These are phyloP conservation scores for Karalla daura DNA, from an alignment of 2,797 vertebrate genomes.

Conservation along the genomic window DNA sequence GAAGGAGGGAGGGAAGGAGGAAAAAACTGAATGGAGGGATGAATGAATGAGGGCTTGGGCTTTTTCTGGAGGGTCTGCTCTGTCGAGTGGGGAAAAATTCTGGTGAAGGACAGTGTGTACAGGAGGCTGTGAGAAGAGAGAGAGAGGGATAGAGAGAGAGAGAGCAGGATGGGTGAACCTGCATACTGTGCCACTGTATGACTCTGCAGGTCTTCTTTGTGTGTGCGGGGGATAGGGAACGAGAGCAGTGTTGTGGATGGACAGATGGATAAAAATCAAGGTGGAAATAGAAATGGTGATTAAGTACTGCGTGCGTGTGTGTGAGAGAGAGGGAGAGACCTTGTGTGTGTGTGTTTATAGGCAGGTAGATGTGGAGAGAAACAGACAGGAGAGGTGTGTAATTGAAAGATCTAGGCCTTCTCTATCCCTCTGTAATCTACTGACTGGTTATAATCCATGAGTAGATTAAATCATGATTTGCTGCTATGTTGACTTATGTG, in stretches of 20 bases:
- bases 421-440: constrained; percentile 49
- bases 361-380: not conserved
- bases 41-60: constrained; percentile 71
- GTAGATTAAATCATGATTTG: constrained; percentile 58
- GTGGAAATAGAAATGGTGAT: constrained; percentile 32
- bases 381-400: constrained; percentile 31
- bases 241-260: constrained; percentile 26
- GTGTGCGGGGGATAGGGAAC: constrained; percentile 20
- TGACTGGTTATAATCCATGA: constrained; percentile 49
- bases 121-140: constrained; percentile 5
- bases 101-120: not conserved
- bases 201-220: constrained; percentile 74
- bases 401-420: constrained; percentile 35
- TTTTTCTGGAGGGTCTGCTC: constrained; percentile 38
- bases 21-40: constrained; percentile 78
- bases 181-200: constrained; percentile 41
- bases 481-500: constrained; percentile 41
- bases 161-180: constrained; percentile 38
- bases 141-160: constrained; percentile 22
- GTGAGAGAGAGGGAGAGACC: too few species aligned
- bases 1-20: constrained; percentile 45
- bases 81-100: constrained; percentile 31
- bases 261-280: constrained; percentile 24
- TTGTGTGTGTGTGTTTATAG: not conserved
- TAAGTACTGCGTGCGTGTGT: constrained; percentile 16